Evolutionary conservation across 2,888 invertebrate species (phyloP).

Genomic region (Cephonodes hylas): DNA sequence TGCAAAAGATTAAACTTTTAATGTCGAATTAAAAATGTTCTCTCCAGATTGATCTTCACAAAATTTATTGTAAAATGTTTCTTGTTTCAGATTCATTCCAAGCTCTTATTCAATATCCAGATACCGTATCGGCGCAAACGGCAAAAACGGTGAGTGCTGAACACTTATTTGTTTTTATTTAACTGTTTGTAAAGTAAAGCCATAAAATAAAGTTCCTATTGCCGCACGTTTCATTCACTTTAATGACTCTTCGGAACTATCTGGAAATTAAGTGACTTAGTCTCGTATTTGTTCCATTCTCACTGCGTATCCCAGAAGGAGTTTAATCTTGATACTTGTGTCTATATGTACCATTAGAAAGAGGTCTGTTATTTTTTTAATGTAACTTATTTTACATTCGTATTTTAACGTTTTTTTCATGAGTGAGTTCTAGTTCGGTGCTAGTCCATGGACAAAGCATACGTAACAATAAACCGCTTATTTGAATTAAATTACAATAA

Average conservation of each 20-base stretch:
- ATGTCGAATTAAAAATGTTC: background rate
- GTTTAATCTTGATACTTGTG: slow-evolving; percentile 38
- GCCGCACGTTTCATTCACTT: slow-evolving; percentile 73
- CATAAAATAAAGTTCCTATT: slow-evolving; percentile 75
- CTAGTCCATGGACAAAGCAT: slow-evolving; percentile 26
- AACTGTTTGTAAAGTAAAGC: slow-evolving; percentile 68
- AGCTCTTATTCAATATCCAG: slow-evolving; percentile 99
- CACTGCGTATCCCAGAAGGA: slow-evolving; percentile 32
- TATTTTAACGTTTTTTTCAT: background rate
- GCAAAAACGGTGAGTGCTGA: slow-evolving; percentile 92
- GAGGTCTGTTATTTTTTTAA: background rate
- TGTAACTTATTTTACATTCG: background rate
- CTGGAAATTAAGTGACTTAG: slow-evolving; percentile 59
- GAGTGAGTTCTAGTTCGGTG: background rate
- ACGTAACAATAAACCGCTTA: slow-evolving; percentile 46
- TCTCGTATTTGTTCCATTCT: slow-evolving; percentile 44
- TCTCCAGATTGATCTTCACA: slow-evolving; percentile 5
- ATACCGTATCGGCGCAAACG: slow-evolving; percentile 97
- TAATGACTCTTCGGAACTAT: slow-evolving; percentile 72
- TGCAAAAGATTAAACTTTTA: background rate
- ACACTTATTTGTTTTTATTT: slow-evolving; percentile 70
- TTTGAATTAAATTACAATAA: slow-evolving; percentile 68
- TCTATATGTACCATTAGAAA: slow-evolving; percentile 11
- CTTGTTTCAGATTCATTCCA: slow-evolving; percentile 94
- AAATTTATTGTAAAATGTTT: slow-evolving; percentile 25